Base-by-base conservation (phyloP, 2,888 invertebrate species). In the Chelonus formosanus region DNA sequence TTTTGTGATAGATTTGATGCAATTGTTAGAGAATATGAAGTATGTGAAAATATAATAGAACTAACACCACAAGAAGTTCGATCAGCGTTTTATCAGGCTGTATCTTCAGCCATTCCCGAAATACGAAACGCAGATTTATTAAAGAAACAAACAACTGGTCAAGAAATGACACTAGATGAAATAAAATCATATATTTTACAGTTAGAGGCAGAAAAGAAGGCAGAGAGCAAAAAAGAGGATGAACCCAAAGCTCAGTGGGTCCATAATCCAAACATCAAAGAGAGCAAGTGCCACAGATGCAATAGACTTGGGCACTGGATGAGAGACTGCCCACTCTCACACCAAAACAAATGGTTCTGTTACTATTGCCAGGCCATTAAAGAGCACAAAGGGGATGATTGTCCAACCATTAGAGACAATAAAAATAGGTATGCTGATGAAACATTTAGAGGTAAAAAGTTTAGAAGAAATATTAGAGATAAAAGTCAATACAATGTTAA, bases 41-140 rank as follows among this genome's bases (percentile, higher is more conserved):
- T 5, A 10, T 59, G 36, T 48, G 20, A 34, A 3, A n/a, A 36
- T 36, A 36, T 8, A 48, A 8, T n/a, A 59, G 5, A 20, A 52
- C 3, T 56, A 36, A 50, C 10, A 7, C 60, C 55, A 3, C 64
- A 63, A 63, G 66, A 68, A 8, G 67, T 67, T 31, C 40, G 66
- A 7, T 63, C 69, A 0, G 71, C 67, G 1, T 71, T 73, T 20
- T 69, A 70, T 57, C 70, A 73, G 53, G 71, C 70, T 3, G 62
- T 71, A 3, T 68, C 67, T 40, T 65, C 64, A 40, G 67, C 56
- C 5, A 66, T 71, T 52, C 52, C 59, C 3, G 58, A 50, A 53
- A 20, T 54, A 32, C 36, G 63, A 31, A 54, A 48, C 8, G 60
- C 59, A 8, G 54, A 63, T 10, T 58, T 52, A 34, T 32, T 52